Percentiles rank a stretch among this genome's conserved stretches.
phyloP scores from a whole-genome alignment of 2,888 invertebrate genomes.

The Drosophila birchii region DNA sequence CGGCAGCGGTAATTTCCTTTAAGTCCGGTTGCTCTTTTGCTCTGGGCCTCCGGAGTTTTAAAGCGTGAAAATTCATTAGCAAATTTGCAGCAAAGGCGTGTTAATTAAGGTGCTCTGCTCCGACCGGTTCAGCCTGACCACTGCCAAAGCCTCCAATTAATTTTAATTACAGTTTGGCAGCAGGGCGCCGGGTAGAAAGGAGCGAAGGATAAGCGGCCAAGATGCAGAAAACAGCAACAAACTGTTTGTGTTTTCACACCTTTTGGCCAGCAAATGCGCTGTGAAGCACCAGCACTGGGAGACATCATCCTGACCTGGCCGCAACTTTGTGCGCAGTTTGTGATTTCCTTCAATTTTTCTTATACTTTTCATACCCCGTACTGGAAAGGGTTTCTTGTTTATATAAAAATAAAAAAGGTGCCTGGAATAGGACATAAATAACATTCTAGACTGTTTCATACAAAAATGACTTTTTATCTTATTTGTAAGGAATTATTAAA shows the following conservation, averaged over 20 bases:
- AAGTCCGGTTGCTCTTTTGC: constrained; percentile 14
- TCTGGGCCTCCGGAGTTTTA: constrained; percentile 55
- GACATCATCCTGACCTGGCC: constrained; percentile 49
- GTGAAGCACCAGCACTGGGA: constrained; percentile 51
- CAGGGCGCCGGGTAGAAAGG: constrained; percentile 13
- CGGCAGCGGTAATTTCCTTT: constrained; percentile 16
- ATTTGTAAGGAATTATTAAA: no score
- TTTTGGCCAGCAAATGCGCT: constrained; percentile 77
- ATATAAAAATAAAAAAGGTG: no score
- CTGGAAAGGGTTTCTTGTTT: neutral
- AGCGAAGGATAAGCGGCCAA: constrained; percentile 49
- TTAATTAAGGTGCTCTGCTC: constrained; percentile 65
- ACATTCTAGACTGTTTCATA: no score
- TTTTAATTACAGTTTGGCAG: constrained; percentile 75
- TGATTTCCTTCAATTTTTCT: constrained; percentile 19
- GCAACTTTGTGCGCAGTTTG: constrained; percentile 43
- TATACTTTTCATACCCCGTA: constrained; percentile 1
- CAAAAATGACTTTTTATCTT: rapidly evolving
- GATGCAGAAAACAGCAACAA: constrained; percentile 64
- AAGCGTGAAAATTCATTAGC: constrained; percentile 64
- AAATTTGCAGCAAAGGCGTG: constrained; percentile 40
- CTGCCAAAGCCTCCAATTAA: constrained; percentile 74
- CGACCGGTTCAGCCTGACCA: constrained; percentile 59
- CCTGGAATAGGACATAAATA: no score
- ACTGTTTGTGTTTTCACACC: constrained; percentile 79